A percentile compares a stretch with the other conserved stretches of the same genome.
Conservation (phyloP, 2,797 vertebrate genomes). For the Gymnoscopelus microlampas region DNA sequence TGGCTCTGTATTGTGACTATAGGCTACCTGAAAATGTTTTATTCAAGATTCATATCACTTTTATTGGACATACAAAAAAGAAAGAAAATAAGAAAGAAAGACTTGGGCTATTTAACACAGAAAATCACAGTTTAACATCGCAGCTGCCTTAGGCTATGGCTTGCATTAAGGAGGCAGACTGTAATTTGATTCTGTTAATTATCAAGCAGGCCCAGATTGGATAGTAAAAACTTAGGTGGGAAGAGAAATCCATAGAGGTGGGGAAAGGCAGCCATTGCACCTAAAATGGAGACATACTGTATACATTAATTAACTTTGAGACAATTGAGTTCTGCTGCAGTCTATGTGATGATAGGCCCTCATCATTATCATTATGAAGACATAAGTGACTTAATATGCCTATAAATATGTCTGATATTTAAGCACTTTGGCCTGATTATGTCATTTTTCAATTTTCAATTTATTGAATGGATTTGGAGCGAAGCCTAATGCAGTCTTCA, state of each 20-base stretch:
- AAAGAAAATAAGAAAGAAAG: background rate
- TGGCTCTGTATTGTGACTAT: too few relatives aligned
- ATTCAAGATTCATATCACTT: background rate
- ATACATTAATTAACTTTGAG: constrained; percentile 42
- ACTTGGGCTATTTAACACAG: constrained; percentile 1
- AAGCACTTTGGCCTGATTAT: too few relatives aligned
- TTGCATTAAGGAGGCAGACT: constrained; percentile 14
- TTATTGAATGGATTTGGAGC: too few relatives aligned
- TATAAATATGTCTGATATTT: too few relatives aligned
- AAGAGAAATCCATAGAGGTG: constrained; percentile 26
- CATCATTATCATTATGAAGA: too few relatives aligned
- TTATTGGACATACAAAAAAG: constrained; percentile 1
- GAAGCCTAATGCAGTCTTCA: too few relatives aligned
- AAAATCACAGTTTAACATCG: constrained; percentile 7
- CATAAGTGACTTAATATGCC: too few relatives aligned
- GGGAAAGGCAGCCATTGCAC: constrained; percentile 30
- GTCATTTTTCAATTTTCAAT: too few relatives aligned
- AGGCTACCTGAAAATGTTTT: too few relatives aligned
- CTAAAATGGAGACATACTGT: constrained; percentile 28
- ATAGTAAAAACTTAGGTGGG: constrained; percentile 25
- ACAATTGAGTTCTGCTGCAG: constrained; percentile 43
- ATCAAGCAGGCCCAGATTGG: constrained; percentile 21
- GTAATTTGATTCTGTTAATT: constrained; percentile 44
- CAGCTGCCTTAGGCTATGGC: constrained; percentile 9
- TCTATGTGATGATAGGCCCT: background rate